Conservation (phyloP, 2,797 vertebrate genomes). For the Lithobates pipiens region DNA sequence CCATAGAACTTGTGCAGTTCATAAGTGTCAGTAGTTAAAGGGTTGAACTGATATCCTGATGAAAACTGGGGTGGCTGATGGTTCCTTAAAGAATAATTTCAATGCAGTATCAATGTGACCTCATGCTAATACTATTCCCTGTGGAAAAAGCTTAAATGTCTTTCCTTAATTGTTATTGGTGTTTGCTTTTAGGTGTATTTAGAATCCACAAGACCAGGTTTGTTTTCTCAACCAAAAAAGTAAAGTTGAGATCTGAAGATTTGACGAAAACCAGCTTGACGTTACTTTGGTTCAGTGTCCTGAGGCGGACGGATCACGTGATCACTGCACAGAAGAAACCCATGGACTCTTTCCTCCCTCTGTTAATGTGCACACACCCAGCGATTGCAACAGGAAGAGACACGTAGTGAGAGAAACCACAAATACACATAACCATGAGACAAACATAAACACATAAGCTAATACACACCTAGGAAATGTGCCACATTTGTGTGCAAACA, state of each 20-base stretch:
- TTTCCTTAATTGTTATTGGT: neutral
- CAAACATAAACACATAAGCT: neutral
- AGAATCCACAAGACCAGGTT: neutral
- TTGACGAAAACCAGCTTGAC: slow-evolving; percentile 22
- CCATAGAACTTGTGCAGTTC: no score
- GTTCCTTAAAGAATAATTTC: neutral
- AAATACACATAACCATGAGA: slow-evolving; percentile 24
- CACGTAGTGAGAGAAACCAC: slow-evolving; percentile 38
- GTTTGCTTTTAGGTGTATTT: neutral
- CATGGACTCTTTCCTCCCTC: neutral
- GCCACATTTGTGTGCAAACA: slow-evolving; percentile 14
- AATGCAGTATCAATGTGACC: neutral
- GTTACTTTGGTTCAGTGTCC: slow-evolving; percentile 8
- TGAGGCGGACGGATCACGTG: slow-evolving; percentile 17
- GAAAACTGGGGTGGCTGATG: neutral
- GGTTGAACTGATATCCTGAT: no score
- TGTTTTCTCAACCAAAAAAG: slow-evolving; percentile 9
- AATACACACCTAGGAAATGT: slow-evolving; percentile 24
- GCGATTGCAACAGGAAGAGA: slow-evolving; percentile 40
- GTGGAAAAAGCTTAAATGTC: no score
- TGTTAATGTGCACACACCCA: slow-evolving; percentile 16
- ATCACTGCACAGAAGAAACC: neutral
- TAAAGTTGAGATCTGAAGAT: neutral
- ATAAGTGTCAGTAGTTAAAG: no score
- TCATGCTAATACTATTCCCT: neutral